Conservation (phyloP, 2,888 invertebrate genomes). For the Gandaritis pyraliata region DNA sequence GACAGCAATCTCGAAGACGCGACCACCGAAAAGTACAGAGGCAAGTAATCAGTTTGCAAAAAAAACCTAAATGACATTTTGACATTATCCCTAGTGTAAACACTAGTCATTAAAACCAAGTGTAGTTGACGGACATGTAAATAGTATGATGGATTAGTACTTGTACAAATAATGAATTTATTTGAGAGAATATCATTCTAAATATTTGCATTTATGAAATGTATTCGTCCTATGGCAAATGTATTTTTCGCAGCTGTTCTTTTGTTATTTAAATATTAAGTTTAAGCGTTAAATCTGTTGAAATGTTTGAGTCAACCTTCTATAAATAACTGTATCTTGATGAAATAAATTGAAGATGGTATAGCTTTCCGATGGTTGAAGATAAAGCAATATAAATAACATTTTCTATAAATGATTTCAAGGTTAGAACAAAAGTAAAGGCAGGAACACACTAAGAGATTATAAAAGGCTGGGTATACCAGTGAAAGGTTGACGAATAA, state of each 20-base stretch:
- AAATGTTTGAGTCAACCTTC: slow-evolving; percentile 22
- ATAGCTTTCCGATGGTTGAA: slow-evolving; percentile 21
- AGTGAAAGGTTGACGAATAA: slow-evolving; percentile 4
- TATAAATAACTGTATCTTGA: slow-evolving; percentile 18
- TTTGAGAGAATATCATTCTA: slow-evolving; percentile 41
- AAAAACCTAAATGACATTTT: slow-evolving; percentile 28
- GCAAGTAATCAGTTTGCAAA: slow-evolving; percentile 62
- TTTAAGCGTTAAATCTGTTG: slow-evolving; percentile 34
- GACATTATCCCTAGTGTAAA: slow-evolving; percentile 53
- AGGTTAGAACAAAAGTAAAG: slow-evolving; percentile 21
- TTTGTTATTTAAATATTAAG: slow-evolving; percentile 30
- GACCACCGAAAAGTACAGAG: slow-evolving; percentile 76
- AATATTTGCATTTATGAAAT: slow-evolving; percentile 44
- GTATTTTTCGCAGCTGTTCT: slow-evolving; percentile 34
- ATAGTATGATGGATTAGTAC: slow-evolving; percentile 25
- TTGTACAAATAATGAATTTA: slow-evolving; percentile 45
- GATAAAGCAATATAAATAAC: slow-evolving; percentile 13
- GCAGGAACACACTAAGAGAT: slow-evolving; percentile 13
- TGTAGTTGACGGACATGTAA: slow-evolving; percentile 32
- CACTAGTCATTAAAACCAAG: slow-evolving; percentile 61
- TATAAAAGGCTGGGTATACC: not conserved
- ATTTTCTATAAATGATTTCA: slow-evolving; percentile 7
- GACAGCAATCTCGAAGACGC: slow-evolving; percentile 91
- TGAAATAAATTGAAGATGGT: slow-evolving; percentile 17
- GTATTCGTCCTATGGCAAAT: slow-evolving; percentile 41